These are phyloP conservation scores for Lithophane socia DNA, from an alignment of 2,888 invertebrate species.

Conservation along the genomic window DNA sequence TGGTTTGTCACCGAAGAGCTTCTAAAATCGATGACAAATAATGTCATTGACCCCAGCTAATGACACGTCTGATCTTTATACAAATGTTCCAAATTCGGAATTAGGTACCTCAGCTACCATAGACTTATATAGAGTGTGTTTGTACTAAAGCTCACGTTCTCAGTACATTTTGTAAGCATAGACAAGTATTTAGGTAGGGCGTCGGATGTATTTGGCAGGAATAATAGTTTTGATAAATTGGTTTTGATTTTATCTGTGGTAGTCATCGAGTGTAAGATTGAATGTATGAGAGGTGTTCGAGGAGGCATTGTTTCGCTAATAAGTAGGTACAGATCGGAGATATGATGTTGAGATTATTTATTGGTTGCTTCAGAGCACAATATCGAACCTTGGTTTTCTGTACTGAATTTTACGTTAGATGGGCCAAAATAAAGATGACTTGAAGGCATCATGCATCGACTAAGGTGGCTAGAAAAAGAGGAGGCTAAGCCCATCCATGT, in stretches of 20 bases:
- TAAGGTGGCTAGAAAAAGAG: neutral
- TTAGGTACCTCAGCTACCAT: conserved; percentile 45
- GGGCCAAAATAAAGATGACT: neutral
- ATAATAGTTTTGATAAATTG: conserved; percentile 53
- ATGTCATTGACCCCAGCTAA: conserved; percentile 62
- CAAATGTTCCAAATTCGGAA: conserved; percentile 63
- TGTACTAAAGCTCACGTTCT: conserved; percentile 61
- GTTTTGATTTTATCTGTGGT: conserved; percentile 57
- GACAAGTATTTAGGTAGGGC: conserved; percentile 47
- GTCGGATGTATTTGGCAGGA: conserved; percentile 49
- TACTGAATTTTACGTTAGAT: neutral
- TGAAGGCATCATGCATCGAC: neutral
- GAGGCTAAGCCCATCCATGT: neutral
- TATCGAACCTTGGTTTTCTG: neutral
- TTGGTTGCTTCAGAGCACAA: conserved; percentile 27
- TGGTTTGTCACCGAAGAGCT: conserved; percentile 4
- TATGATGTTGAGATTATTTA: conserved; percentile 40
- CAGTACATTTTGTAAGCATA: conserved; percentile 54
- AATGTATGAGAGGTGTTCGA: conserved; percentile 44
- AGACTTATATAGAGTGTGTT: conserved; percentile 62
- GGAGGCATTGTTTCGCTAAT: conserved; percentile 55
- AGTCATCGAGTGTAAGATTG: conserved; percentile 52
- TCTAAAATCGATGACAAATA: conserved; percentile 55
- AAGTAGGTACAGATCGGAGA: conserved; percentile 48
- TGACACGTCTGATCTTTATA: conserved; percentile 58